Percentiles rank a stretch among this genome's conserved stretches.
These are phyloP conservation scores for Papilio polyxenes DNA, from an alignment of 1,140 invertebrate genomes.

Conservation along the genomic window DNA sequence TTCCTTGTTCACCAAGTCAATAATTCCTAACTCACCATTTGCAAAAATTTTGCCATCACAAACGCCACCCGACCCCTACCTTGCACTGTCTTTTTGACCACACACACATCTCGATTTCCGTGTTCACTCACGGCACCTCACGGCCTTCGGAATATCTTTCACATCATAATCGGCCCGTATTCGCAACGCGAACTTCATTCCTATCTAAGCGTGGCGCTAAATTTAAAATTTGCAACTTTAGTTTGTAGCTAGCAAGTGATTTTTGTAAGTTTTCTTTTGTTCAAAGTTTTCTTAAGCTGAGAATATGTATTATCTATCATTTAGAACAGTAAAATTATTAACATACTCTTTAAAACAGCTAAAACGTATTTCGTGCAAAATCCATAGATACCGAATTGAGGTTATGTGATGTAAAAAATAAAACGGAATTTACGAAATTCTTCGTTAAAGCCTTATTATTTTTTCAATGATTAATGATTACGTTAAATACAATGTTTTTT, in stretches of 20 bases:
- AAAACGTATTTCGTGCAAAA: constrained; percentile 29
- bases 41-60: constrained; percentile 82
- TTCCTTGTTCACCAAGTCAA: constrained; percentile 68
- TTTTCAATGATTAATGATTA: constrained; percentile 3
- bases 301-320: not conserved
- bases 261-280: not conserved
- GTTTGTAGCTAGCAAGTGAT: not conserved
- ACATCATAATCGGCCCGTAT: constrained; percentile 80
- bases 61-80: constrained; percentile 81
- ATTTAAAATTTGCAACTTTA: constrained; percentile 72
- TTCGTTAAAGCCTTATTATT: constrained; percentile 31
- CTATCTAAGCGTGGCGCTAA: constrained; percentile 72
- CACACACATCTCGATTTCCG: constrained; percentile 82
- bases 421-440: constrained; percentile 27
- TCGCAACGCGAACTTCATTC: constrained; percentile 80
- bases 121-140: constrained; percentile 81
- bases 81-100: constrained; percentile 82
- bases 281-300: not conserved
- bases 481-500: constrained; percentile 28
- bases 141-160: constrained; percentile 82
- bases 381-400: constrained; percentile 60
- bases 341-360: constrained; percentile 24
- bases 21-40: constrained; percentile 81
- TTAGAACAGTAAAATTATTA: constrained; percentile 37
- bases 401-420: constrained; percentile 59